phyloP scores from a whole-genome alignment of 2,888 invertebrate genomes.

The Phyto melanocephala region DNA sequence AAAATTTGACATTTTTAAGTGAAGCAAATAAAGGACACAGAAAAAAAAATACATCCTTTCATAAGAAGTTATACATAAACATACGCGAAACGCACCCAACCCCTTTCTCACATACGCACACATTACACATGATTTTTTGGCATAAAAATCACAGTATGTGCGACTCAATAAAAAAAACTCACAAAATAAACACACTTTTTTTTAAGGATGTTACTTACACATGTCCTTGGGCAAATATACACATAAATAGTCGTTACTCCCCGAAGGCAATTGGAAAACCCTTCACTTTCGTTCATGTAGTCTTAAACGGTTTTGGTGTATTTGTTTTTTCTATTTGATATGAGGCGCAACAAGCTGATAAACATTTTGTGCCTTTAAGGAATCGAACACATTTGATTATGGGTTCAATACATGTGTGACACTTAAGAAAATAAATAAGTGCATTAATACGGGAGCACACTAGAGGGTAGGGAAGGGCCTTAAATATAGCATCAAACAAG shows the following conservation, averaged over 20 bases:
- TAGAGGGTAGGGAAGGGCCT: not conserved
- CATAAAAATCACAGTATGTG: constrained; percentile 34
- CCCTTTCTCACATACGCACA: constrained; percentile 4
- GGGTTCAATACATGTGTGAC: constrained; percentile 38
- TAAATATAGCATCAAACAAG: not conserved
- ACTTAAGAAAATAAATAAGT: not conserved
- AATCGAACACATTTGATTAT: constrained; percentile 43
- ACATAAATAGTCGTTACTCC: constrained; percentile 19
- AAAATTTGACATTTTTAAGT: constrained; percentile 61
- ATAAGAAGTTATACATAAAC: not conserved
- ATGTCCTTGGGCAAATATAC: constrained; percentile 55
- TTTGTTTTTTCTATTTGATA: not conserved
- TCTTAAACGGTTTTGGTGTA: constrained; percentile 19
- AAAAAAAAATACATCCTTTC: constrained; percentile 69
- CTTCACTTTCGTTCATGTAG: constrained; percentile 32
- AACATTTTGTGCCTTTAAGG: constrained; percentile 53
- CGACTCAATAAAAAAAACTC: constrained; percentile 44
- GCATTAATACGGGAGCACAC: not conserved
- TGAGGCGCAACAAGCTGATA: constrained; percentile 60
- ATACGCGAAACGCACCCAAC: constrained; percentile 30
- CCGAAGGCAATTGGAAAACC: constrained; percentile 44
- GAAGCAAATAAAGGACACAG: constrained; percentile 46
- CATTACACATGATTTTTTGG: not conserved
- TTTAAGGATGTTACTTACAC: constrained; percentile 54
- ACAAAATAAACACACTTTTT: constrained; percentile 41